phyloP scores from a whole-genome alignment of 2,113 vertebrate genomes.

The Eretmochelys imbricata region DNA sequence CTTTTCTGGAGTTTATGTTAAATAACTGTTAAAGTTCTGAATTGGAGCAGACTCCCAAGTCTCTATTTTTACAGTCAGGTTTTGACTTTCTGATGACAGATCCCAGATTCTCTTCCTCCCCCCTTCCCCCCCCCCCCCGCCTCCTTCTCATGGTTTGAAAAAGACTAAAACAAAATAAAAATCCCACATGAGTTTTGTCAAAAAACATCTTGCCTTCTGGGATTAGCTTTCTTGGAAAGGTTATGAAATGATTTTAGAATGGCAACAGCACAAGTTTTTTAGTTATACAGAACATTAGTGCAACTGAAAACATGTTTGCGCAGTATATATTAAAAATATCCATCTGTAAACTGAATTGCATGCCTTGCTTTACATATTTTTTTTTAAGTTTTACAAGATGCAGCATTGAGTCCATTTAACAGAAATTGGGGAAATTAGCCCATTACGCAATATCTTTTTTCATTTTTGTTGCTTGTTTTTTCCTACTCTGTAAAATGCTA shows the following conservation, averaged over 20 bases:
- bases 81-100: slow-evolving; percentile 29
- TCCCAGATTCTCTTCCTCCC: neutral
- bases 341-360: neutral
- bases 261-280: neutral
- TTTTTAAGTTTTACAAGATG: neutral
- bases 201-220: neutral
- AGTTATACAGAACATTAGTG: neutral
- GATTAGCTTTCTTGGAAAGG: neutral
- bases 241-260: neutral
- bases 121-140: neutral
- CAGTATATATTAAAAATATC: neutral
- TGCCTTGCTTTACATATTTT: neutral
- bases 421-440: neutral
- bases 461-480: neutral
- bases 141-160: neutral
- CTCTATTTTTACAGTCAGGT: slow-evolving; percentile 24
- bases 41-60: slow-evolving; percentile 34
- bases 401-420: neutral
- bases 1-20: slow-evolving; percentile 23
- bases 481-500: neutral
- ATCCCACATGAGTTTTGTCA: neutral
- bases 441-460: neutral
- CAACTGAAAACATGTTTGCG: neutral
- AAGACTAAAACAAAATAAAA: neutral
- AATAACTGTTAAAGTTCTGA: slow-evolving; percentile 41